Percentiles rank a stretch among this genome's conserved stretches.
Conservation (phyloP, 1,140 invertebrate genomes). For the Pentalonia nigronervosa region DNA sequence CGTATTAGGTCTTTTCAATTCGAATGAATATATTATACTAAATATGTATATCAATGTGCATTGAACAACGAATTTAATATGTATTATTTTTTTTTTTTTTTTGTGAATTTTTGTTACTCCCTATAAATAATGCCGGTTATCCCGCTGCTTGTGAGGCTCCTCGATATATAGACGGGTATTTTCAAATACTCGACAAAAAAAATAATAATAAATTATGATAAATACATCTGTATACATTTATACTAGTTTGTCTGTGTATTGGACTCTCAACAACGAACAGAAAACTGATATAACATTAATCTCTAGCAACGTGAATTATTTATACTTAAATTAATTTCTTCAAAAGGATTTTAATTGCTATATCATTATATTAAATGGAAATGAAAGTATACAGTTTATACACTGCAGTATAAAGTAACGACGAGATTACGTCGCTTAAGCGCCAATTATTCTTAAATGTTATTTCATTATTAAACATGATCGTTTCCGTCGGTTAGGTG, state of each 20-base stretch:
- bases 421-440: neutral
- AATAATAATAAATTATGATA: neutral
- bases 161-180: neutral
- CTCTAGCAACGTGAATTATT: neutral
- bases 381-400: neutral
- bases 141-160: neutral
- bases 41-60: neutral
- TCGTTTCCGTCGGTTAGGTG: neutral
- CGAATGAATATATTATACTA: neutral
- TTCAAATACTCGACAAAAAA: neutral
- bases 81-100: neutral
- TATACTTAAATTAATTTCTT: slow-evolving; percentile 15
- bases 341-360: slow-evolving; percentile 11
- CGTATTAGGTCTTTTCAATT: slow-evolving; percentile 10
- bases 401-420: neutral
- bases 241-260: neutral
- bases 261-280: neutral
- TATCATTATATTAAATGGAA: neutral
- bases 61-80: neutral
- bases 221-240: neutral
- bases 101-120: neutral
- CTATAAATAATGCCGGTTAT: neutral
- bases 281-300: neutral
- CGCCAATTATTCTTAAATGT: slow-evolving; percentile 7
- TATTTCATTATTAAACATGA: neutral